Conservation (phyloP, 92 coral and sea anemone genomes). For the Porites cylindrica region DNA sequence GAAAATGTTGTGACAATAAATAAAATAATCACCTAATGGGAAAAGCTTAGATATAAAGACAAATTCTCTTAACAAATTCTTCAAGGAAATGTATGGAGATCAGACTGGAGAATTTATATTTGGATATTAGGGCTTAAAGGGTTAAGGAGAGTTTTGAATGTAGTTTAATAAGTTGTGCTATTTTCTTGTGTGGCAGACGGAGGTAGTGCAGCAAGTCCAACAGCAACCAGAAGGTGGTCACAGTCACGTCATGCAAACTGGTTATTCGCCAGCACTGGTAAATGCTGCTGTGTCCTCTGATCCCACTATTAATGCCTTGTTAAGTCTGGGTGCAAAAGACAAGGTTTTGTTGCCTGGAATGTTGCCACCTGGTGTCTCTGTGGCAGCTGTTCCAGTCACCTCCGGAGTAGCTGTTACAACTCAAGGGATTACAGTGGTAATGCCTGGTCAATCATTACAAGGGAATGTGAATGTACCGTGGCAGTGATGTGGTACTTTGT, state of each 20-base stretch:
- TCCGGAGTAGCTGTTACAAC: constrained; percentile 66
- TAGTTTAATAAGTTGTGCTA: not conserved
- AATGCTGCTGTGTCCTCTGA: constrained; percentile 86
- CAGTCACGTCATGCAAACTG: constrained; percentile 34
- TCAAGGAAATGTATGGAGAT: too few species aligned
- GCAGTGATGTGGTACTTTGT: constrained; percentile 31
- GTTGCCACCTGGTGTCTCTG: constrained; percentile 76
- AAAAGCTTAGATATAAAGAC: too few species aligned
- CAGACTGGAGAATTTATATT: too few species aligned
- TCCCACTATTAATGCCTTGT: constrained; percentile 95
- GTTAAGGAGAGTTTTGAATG: too few species aligned
- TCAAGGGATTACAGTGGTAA: constrained; percentile 80
- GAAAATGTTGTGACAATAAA: too few species aligned
- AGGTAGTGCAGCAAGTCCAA: constrained; percentile 72
- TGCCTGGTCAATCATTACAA: constrained; percentile 85
- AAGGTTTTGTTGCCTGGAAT: constrained; percentile 78
- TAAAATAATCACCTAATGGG: too few species aligned
- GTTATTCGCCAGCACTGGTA: constrained; percentile 49
- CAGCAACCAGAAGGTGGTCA: constrained; percentile 53
- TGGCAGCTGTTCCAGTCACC: constrained; percentile 57
- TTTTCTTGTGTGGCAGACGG: constrained; percentile 34
- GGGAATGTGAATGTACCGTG: constrained; percentile 77
- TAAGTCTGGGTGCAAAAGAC: constrained; percentile 92
- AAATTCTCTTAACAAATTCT: too few species aligned
- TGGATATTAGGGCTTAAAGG: too few species aligned